Evolutionary conservation across 2,797 vertebrate genomes (phyloP), one percentile per base, ranked within the genome.

Genomic region (Epinephelus malabaricus): DNA sequence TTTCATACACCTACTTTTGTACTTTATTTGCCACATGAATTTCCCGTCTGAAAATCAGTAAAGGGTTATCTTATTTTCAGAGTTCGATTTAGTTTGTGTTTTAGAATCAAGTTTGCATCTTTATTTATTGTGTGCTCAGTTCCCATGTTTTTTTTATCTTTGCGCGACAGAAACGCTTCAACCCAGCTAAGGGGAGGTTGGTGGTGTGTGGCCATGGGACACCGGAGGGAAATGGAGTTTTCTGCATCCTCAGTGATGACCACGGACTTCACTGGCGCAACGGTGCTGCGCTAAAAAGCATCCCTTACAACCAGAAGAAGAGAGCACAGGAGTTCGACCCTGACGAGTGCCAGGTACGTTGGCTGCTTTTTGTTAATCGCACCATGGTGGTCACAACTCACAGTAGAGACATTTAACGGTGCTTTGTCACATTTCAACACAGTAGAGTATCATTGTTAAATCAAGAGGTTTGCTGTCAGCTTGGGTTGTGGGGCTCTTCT

Each of bases 131-230:
- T 63, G 11, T 45, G 8, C 11, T 62, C 17, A 69, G 30, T 40
- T 6, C 18, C 2, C 4, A 5, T 72, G 8, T 19, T 19, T 15
- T 45, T 56, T 56, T 2, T 82, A 2, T 86, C 5, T 85, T 65
- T 19, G 25, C 19, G 13, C 46, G 45, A 30, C 84, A 96, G 96
- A 96, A 96, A 60, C 94, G 50, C 17, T 83, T 82, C 27, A 4
- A 63, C 0, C 97, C 97, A 0, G 82, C 56, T 9, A 95, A 94
- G 60, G 97, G 96, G 1, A 95, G 97, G 12, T 71, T 98, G 87
- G 95, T 98, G 1, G 96, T 97, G 46, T 98, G 97, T 30, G 97
- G 97, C 11, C 97, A 98, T 0, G 96, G 97, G 1, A 95, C 95
- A 0, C 5, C 96, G 13, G 91, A 92, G 45, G 95, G 94, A 0